A percentile compares a stretch with the other conserved stretches of the same genome.
phyloP scores from a whole-genome alignment of 2,797 vertebrate species.

The Oophaga sylvatica region DNA sequence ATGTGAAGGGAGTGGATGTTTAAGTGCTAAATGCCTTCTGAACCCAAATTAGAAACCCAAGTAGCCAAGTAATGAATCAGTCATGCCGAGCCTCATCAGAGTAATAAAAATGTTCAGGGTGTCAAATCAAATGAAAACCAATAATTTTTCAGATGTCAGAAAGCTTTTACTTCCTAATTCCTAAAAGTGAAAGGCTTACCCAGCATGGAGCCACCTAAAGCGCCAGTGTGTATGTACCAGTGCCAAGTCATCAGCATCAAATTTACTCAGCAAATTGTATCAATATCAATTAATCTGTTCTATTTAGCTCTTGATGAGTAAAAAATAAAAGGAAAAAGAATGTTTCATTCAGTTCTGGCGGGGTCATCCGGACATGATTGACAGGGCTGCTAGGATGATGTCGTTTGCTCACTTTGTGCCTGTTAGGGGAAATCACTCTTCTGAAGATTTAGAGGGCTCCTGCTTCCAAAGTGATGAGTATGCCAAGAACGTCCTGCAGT shows the following conservation, averaged over 20 bases:
- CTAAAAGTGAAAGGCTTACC: constrained; percentile 55
- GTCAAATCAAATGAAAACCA: constrained; percentile 64
- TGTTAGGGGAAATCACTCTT: constrained; percentile 11
- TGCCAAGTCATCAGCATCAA: not conserved
- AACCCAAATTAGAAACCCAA: not conserved
- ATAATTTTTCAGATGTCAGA: constrained; percentile 66
- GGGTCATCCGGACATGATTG: constrained; percentile 14
- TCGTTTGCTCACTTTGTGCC: constrained; percentile 22
- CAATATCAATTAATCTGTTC: not conserved
- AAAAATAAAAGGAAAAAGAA: not conserved
- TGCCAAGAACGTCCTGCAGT: constrained; percentile 30
- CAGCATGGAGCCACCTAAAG: constrained; percentile 18
- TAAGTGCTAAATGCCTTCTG: not conserved
- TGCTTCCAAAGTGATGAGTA: constrained; percentile 24
- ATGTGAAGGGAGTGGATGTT: not conserved
- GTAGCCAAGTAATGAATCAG: constrained; percentile 6
- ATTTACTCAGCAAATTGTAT: constrained; percentile 17
- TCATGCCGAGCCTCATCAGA: constrained; percentile 39
- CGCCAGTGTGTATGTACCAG: constrained; percentile 35
- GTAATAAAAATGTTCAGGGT: constrained; percentile 60
- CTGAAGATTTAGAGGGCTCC: constrained; percentile 33
- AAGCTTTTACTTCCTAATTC: constrained; percentile 38
- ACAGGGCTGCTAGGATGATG: constrained; percentile 25
- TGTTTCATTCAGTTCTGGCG: not conserved
- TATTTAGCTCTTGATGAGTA: not conserved